phyloP scores from a whole-genome alignment of 2,113 vertebrate species.

The Corynorhinus townsendii region DNA sequence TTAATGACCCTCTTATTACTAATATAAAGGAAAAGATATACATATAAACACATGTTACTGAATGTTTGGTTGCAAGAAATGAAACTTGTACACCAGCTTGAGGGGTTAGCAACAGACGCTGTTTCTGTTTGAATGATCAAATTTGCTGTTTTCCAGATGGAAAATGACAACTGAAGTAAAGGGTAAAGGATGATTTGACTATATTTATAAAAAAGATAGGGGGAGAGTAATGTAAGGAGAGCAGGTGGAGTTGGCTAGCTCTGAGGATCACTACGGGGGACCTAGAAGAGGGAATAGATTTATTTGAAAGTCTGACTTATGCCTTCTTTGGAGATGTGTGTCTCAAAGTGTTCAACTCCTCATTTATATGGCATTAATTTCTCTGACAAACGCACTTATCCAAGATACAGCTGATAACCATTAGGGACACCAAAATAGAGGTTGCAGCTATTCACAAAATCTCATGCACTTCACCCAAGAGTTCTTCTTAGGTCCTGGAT shows the following conservation, averaged over 20 bases:
- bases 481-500: neutral
- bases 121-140: constrained; percentile 60
- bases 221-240: neutral
- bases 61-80: constrained; percentile 63
- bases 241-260: constrained; percentile 45
- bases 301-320: neutral
- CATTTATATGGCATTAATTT: neutral
- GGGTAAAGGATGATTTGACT: constrained; percentile 65
- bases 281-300: neutral
- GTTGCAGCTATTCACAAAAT: neutral
- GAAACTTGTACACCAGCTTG: constrained; percentile 56
- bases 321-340: neutral
- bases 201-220: neutral
- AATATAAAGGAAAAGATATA: constrained; percentile 62
- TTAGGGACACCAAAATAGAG: neutral
- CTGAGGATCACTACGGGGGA: neutral
- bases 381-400: neutral
- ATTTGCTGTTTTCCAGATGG: constrained; percentile 66
- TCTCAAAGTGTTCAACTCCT: neutral
- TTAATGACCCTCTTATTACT: constrained; percentile 70
- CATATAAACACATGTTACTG: constrained; percentile 60
- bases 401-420: neutral
- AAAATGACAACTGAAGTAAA: constrained; percentile 67
- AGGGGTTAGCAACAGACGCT: constrained; percentile 67
- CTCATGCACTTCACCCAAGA: neutral